Evolutionary conservation across 2,888 invertebrate species (phyloP).

Genomic region (Conistra vaccinii): DNA sequence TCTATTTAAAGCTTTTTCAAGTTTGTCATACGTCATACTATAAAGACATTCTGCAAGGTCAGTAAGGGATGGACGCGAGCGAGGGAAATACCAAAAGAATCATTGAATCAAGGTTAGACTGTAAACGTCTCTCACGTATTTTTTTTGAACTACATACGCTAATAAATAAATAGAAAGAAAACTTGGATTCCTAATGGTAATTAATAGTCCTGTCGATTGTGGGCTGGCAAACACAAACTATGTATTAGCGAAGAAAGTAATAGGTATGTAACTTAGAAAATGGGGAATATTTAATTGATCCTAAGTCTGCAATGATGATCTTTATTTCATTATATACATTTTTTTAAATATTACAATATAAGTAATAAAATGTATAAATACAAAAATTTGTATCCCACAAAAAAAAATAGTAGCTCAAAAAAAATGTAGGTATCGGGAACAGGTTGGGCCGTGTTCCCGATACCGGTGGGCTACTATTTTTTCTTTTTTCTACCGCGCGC

Average conservation of each 20-base stretch:
- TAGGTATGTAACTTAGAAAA: neutral
- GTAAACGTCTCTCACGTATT: conserved; percentile 34
- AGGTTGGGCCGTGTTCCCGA: no score
- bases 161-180: conserved; percentile 5
- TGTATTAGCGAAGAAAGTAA: neutral
- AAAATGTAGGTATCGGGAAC: no score
- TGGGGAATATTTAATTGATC: neutral
- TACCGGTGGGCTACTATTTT: no score
- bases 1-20: conserved; percentile 24
- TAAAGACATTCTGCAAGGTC: conserved; percentile 16
- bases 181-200: neutral
- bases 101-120: conserved; percentile 13
- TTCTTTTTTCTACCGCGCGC: no score
- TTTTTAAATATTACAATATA: no score
- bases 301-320: no score
- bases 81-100: neutral
- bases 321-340: no score
- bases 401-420: no score
- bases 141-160: neutral
- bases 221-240: neutral
- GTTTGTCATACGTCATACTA: conserved; percentile 5
- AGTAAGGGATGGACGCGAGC: neutral
- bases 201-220: neutral
- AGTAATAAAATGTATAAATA: no score
- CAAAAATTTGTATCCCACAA: no score